Evolutionary conservation across 2,888 invertebrate genomes (phyloP).

Genomic region (Heteromurus nitidus): DNA sequence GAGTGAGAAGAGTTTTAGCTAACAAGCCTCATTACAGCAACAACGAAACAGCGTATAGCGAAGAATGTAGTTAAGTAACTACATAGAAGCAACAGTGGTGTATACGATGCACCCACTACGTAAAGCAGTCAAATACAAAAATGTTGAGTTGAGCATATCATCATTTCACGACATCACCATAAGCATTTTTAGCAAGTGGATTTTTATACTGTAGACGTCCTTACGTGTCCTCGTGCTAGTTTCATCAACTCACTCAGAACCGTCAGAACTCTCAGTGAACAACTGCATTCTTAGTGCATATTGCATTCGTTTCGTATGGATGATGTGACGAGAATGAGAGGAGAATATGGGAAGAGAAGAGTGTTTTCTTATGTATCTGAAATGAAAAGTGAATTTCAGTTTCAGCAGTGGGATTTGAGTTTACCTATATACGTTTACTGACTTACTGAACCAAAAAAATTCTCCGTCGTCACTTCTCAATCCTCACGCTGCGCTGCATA

Average conservation of each 20-base stretch:
- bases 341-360: too few relatives aligned
- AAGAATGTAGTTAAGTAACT: too few relatives aligned
- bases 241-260: slow-evolving; percentile 27
- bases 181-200: neutral
- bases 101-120: too few relatives aligned
- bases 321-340: too few relatives aligned
- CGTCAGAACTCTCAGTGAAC: neutral
- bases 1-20: too few relatives aligned
- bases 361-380: slow-evolving; percentile 3
- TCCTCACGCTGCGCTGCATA: neutral
- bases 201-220: neutral
- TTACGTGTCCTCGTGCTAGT: slow-evolving; percentile 56
- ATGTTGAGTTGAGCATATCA: too few relatives aligned
- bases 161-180: too few relatives aligned
- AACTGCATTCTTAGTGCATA: neutral
- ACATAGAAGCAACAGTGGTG: too few relatives aligned
- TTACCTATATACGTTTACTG: slow-evolving; percentile 30
- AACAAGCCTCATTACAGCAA: too few relatives aligned
- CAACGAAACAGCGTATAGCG: too few relatives aligned
- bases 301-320: too few relatives aligned
- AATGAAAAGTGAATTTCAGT: slow-evolving; percentile 45
- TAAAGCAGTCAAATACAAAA: too few relatives aligned
- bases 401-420: neutral
- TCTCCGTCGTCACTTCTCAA: neutral
- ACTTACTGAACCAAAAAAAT: slow-evolving; percentile 24